A percentile compares a stretch with the other conserved stretches of the same genome.
Conservation (phyloP, 2,113 vertebrate species). For the Chaenogobius annularis region DNA sequence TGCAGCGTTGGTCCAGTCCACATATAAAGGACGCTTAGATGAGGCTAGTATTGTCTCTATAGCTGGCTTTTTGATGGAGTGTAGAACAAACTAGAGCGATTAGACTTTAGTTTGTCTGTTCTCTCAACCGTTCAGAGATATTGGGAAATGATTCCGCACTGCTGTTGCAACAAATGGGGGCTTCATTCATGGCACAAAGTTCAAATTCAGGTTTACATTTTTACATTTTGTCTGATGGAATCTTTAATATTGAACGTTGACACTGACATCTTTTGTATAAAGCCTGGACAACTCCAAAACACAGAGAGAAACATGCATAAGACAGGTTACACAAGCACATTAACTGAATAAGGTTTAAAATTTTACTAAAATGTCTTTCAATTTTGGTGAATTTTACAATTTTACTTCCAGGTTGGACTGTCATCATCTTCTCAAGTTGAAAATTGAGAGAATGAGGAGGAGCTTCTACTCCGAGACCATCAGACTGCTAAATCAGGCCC, state of each 20-base stretch:
- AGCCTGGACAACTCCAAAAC: too few relatives aligned
- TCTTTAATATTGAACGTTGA: conserved; percentile 41
- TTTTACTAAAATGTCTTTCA: too few relatives aligned
- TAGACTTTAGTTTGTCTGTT: conserved; percentile 58
- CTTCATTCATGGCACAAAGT: conserved; percentile 62
- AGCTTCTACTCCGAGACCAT: too few relatives aligned
- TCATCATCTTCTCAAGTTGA: too few relatives aligned
- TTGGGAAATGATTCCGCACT: conserved; percentile 54
- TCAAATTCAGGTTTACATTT: conserved; percentile 62
- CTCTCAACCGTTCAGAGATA: conserved; percentile 39
- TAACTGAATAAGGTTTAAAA: too few relatives aligned
- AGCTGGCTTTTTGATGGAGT: conserved; percentile 59
- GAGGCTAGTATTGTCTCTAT: conserved; percentile 68
- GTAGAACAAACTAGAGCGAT: conserved; percentile 60
- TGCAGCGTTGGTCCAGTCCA: conserved; percentile 58
- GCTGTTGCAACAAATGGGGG: conserved; percentile 53
- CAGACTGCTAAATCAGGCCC: too few relatives aligned
- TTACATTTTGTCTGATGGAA: conserved; percentile 50
- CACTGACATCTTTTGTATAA: conserved; percentile 27
- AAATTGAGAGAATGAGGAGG: too few relatives aligned
- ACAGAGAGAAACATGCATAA: too few relatives aligned
- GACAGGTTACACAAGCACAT: too few relatives aligned
- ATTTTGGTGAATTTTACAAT: too few relatives aligned
- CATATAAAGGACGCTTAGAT: conserved; percentile 62
- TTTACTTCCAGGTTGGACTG: too few relatives aligned